Percentiles rank a stretch among this genome's conserved stretches.
These are phyloP conservation scores for Acanthurus tractus DNA, from an alignment of 2,797 vertebrate species.

Conservation along the genomic window DNA sequence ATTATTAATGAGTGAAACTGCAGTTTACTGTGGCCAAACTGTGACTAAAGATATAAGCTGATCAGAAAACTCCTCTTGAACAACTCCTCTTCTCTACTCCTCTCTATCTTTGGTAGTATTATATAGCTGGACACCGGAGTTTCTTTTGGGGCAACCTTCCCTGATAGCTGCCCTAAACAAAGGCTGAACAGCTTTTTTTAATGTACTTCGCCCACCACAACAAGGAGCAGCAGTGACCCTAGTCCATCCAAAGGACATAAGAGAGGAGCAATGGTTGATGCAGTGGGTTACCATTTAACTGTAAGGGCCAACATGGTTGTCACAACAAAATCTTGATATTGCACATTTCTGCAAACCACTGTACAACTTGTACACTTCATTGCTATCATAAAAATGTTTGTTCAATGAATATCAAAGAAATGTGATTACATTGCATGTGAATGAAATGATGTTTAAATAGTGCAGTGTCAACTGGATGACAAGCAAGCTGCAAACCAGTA, in stretches of 20 bases:
- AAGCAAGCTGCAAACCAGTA: no score
- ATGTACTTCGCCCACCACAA: not conserved
- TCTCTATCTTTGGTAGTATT: not conserved
- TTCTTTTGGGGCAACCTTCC: not conserved
- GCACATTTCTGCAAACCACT: no score
- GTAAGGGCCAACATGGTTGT: no score
- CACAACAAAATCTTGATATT: no score
- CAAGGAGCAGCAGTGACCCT: not conserved
- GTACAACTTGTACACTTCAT: no score
- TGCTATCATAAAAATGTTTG: no score
- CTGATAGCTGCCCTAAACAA: not conserved
- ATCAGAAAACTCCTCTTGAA: not conserved
- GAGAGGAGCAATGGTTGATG: not conserved
- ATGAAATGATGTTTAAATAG: no score
- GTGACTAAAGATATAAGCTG: no score
- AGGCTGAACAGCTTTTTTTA: not conserved
- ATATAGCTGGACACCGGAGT: not conserved
- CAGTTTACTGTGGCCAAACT: not conserved
- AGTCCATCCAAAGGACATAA: not conserved
- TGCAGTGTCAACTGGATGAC: no score
- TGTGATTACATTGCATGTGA: no score
- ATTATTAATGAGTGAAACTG: not conserved
- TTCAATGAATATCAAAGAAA: no score
- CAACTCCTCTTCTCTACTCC: no score
- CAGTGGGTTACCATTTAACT: not conserved